Percentiles rank a stretch among this genome's conserved stretches.
Conservation (phyloP, 2,113 vertebrate species). For the Petrocephalus zakoni region DNA sequence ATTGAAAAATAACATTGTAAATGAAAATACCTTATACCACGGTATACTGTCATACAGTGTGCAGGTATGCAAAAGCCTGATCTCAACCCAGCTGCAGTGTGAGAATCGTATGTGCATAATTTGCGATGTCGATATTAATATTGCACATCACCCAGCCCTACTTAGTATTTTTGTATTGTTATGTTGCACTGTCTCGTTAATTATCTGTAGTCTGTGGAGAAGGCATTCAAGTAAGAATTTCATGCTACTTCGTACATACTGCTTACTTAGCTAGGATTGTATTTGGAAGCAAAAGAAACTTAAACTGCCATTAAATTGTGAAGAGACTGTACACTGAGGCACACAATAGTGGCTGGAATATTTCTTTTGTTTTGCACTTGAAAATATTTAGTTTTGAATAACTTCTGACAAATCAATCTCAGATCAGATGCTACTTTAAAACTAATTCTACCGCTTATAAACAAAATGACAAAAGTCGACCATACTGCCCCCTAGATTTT, state of each 20-base stretch:
- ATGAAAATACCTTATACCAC: neutral
- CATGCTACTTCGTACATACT: neutral
- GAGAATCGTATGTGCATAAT: neutral
- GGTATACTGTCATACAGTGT: neutral
- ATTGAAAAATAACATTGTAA: neutral
- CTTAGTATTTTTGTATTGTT: neutral
- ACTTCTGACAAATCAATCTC: too few relatives aligned
- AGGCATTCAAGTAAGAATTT: neutral
- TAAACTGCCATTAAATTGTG: too few relatives aligned
- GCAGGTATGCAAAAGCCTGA: neutral
- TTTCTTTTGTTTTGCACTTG: too few relatives aligned
- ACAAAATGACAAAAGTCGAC: too few relatives aligned
- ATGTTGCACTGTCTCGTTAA: neutral
- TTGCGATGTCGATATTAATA: neutral
- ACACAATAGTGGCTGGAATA: too few relatives aligned
- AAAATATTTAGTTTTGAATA: too few relatives aligned
- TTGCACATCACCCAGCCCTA: neutral
- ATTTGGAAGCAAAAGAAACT: too few relatives aligned
- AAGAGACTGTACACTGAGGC: too few relatives aligned
- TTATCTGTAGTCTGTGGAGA: neutral
- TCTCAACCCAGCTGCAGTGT: neutral
- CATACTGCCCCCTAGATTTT: too few relatives aligned
- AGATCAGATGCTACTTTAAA: too few relatives aligned
- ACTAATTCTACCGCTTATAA: too few relatives aligned
- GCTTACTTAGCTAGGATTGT: neutral